Evolutionary conservation across 1,140 invertebrate species (phyloP), one percentile per base, ranked within the genome.

Genomic region (Dendroctonus ponderosae): DNA sequence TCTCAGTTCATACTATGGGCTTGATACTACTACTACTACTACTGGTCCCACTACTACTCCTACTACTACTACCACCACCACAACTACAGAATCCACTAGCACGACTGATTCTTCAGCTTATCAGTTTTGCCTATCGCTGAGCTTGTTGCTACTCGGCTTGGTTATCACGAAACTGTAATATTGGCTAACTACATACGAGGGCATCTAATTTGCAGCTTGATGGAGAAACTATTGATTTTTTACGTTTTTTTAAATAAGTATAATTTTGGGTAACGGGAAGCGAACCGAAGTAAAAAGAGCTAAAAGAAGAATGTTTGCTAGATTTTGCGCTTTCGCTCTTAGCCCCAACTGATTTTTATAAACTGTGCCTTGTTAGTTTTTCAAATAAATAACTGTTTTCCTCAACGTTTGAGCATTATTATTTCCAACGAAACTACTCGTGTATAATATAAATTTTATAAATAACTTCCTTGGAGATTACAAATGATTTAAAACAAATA

Each of bases 1-100:
- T 4, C 44, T 68, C 8, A 12, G 26, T 15, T 7, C 3, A 8
- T 62, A 68, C 40, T 68, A 60, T 53, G 42, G 42, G 5, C 4
- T 66, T n/a, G 39, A 46, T 40, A 54, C 62, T 15, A 56, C 62
- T 5, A 37, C 39, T 0, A 46, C 15, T 37, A n/a, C 57, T 8
- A 15, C 12, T 43, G 37, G 3, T 38, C 43, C 14, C 43, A 14
- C 41, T 12, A 62, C 59, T 38, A 52, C 12, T 4, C 46, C 51
- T 50, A 42, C 60, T 8, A 15, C 12, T 43, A 49, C n/a, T 38
- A 58, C 14, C 43, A 14, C 41, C 15, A 62, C 59, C 48, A 52
- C 12, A 7, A 54, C 51, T 50, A 42, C 60, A 7, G 38, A n/a
- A 38, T 44, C 6, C 15, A 5, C 46, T 7, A 48, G 5, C 1